phyloP scores from a whole-genome alignment of 2,797 vertebrate genomes.

The Gadopsis marmoratus region DNA sequence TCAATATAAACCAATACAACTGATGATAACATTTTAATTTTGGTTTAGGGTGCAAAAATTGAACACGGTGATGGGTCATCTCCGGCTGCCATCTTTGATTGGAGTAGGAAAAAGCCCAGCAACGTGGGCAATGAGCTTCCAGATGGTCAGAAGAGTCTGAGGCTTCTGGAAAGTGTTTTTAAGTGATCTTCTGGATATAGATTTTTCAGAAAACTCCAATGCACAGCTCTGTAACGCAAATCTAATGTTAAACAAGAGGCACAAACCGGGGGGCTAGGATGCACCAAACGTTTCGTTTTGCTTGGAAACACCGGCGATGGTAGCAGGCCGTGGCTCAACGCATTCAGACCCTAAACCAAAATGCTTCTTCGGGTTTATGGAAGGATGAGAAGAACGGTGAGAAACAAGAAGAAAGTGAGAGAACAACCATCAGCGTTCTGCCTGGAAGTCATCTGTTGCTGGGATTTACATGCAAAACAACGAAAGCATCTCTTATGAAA shows the following conservation, averaged over 20 bases:
- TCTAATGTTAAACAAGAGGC: background rate
- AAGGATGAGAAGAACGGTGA: background rate
- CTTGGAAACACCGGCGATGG: background rate
- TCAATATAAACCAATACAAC: background rate
- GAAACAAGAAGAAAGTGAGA: background rate
- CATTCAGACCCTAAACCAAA: background rate
- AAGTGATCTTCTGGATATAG: background rate
- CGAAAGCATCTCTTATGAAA: background rate
- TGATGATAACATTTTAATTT: background rate
- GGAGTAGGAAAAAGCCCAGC: background rate
- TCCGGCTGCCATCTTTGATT: background rate
- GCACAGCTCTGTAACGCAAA: background rate
- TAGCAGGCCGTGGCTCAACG: background rate
- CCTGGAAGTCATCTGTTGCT: conserved; percentile 1
- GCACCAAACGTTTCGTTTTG: background rate
- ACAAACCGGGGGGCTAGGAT: background rate
- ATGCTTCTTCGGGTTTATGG: background rate
- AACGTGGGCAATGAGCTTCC: background rate
- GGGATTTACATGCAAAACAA: conserved; percentile 19
- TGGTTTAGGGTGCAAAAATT: background rate
- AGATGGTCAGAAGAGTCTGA: background rate
- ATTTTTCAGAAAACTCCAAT: background rate
- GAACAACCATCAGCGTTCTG: background rate
- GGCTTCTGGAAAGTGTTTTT: background rate
- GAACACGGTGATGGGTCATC: background rate